A percentile compares a stretch with the other conserved stretches of the same genome.
phyloP scores from a whole-genome alignment of 2,888 invertebrate genomes.

The Apamea monoglypha region DNA sequence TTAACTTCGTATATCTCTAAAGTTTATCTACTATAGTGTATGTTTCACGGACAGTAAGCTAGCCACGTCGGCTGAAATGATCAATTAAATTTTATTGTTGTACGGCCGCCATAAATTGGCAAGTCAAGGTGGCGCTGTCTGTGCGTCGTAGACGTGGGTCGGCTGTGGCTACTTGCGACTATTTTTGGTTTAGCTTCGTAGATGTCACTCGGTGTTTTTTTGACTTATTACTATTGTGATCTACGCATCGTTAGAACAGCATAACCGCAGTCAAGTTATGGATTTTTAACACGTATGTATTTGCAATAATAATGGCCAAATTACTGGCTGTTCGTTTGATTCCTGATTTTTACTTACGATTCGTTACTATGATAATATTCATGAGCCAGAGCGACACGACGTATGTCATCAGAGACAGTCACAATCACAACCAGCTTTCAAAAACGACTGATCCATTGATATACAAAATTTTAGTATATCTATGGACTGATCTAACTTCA shows the following conservation, averaged over 20 bases:
- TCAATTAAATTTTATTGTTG: constrained; percentile 67
- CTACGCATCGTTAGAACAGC: neutral
- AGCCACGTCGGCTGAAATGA: constrained; percentile 51
- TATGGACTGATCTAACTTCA: neutral
- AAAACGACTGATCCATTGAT: too few species aligned
- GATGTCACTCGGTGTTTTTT: constrained; percentile 24
- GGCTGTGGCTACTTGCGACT: constrained; percentile 42
- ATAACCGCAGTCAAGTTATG: neutral
- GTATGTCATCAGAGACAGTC: neutral
- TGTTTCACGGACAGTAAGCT: constrained; percentile 59
- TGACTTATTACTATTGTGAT: neutral
- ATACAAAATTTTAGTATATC: too few species aligned
- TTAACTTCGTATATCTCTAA: constrained; percentile 27
- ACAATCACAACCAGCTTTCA: neutral
- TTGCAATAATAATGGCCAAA: neutral
- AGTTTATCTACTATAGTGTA: constrained; percentile 31
- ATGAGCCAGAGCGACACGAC: neutral
- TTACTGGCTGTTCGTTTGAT: neutral
- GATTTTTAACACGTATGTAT: neutral
- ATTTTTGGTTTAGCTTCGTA: constrained; percentile 39
- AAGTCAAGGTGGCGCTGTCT: constrained; percentile 65
- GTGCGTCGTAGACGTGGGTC: constrained; percentile 52
- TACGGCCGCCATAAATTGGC: constrained; percentile 63
- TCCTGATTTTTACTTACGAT: neutral
- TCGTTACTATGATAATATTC: neutral